Base-by-base conservation (phyloP, 2,113 vertebrate species). In the Takifugu bimaculatus region DNA sequence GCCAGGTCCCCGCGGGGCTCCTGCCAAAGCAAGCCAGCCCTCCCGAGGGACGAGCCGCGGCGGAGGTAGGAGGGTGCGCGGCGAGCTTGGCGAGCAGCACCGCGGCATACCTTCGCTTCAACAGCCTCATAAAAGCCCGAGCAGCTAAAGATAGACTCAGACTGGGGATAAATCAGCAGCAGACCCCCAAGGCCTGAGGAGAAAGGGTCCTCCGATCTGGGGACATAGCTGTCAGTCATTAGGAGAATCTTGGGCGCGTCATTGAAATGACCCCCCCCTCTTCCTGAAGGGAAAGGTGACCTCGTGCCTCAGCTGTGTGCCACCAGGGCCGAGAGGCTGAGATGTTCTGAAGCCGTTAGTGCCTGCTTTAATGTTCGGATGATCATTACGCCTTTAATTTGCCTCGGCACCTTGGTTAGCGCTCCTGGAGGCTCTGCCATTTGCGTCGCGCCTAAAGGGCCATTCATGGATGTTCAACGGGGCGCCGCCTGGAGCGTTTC, bases 121-220 rank as follows among this genome's bases (percentile, higher is more conserved):
- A 25, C 56, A 52, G 25, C 13, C 77, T 84, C 78, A 64, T 84
- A 86, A 90, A 89, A 75, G 55, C 54, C 77, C 62, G 57, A 6
- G 3, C n/a, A 28, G 68, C 87, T 82, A 89, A 89, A 90, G 74
- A 88, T 87, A 90, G 84, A 81, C 69, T 28, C 61, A 58, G 70
- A 65, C 64, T n/a, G 9, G 62, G 68, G 59, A 51, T 87, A 88
- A 88, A 88, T 88, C 82, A 77, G 62, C 2, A 2, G 63, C 39
- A 50, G 68, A 83, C 54, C 65, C 76, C 63, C 5, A 10, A 62
- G 65, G 78, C 56, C 20, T 12, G 20, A 60, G 15, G 28, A 69
- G 68, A 77, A 73, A 84, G 59, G 68, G 71, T 72, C 54, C 57
- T 75, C 65, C 54, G 67, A 84, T 60, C 47, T 49, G 27, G 57